Evolutionary conservation across 2,113 vertebrate genomes (phyloP).

Genomic region (Cichladusa arquata): DNA sequence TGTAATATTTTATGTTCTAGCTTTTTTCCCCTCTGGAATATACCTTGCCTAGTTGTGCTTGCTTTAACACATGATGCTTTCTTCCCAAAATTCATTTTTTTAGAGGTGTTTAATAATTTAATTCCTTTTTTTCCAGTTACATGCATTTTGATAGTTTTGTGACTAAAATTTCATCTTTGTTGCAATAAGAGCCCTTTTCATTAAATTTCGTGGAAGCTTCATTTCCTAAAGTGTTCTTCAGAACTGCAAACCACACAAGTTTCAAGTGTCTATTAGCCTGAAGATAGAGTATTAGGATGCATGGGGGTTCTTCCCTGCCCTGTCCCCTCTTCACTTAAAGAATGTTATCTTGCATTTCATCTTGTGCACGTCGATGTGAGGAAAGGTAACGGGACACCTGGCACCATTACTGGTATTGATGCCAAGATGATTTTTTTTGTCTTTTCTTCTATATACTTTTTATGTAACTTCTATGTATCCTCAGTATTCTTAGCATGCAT

Average conservation of each 20-base stretch:
- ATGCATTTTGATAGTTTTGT: neutral
- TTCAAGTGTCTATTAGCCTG: neutral
- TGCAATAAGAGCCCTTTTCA: neutral
- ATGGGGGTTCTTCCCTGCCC: accelerated
- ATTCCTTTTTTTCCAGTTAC: neutral
- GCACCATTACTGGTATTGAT: neutral
- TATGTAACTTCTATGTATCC: neutral
- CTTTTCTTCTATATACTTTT: neutral
- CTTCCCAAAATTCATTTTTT: neutral
- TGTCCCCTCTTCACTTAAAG: neutral
- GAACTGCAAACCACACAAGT: neutral
- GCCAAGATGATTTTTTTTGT: neutral
- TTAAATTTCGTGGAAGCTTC: neutral
- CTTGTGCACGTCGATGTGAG: neutral
- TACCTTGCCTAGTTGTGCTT: neutral
- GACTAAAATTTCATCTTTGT: neutral
- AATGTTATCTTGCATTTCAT: neutral
- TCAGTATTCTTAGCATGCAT: neutral
- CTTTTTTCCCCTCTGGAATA: neutral
- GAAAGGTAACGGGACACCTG: neutral
- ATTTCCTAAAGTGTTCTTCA: neutral
- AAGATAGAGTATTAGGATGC: neutral
- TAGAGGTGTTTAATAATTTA: neutral
- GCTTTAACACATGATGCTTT: neutral
- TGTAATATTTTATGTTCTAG: neutral